phyloP scores from a whole-genome alignment of 2,113 vertebrate species.

The Anser brachyrhynchus region DNA sequence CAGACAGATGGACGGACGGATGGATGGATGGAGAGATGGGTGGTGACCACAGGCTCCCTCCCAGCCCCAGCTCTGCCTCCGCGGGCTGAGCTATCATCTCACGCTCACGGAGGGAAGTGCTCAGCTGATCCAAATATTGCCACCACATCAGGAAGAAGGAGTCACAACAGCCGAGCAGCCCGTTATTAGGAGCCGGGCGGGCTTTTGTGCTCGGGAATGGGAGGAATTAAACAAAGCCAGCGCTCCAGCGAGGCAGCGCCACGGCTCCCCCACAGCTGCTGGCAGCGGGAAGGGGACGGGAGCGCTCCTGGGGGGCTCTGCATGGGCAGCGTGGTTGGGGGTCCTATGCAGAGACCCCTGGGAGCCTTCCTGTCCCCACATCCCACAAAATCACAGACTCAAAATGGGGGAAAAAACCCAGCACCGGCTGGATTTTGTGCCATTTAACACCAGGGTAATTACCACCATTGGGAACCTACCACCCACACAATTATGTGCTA shows the following conservation, averaged over 20 bases:
- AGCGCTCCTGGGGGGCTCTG: neutral
- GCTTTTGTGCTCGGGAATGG: constrained; percentile 33
- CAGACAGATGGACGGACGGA: neutral
- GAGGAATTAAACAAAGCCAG: constrained; percentile 10
- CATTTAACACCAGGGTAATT: constrained; percentile 66
- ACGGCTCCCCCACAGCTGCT: neutral
- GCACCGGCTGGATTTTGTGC: constrained; percentile 46
- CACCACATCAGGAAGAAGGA: neutral
- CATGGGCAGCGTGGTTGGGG: fast-evolving
- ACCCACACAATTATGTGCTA: constrained; percentile 63
- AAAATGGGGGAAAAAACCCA: neutral
- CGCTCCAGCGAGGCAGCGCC: fast-evolving
- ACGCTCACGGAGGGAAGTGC: neutral
- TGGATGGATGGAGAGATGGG: neutral
- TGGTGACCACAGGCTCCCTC: neutral
- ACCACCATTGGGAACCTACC: constrained; percentile 64
- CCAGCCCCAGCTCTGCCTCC: neutral
- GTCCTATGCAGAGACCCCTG: neutral
- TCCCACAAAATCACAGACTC: neutral
- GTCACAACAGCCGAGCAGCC: constrained; percentile 63
- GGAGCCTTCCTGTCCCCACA: neutral
- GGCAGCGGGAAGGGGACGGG: fast-evolving
- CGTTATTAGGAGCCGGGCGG: neutral
- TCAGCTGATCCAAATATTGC: constrained; percentile 48
- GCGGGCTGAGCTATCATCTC: neutral